Evolutionary conservation across 2,113 vertebrate genomes (phyloP), one percentile per base, ranked within the genome.

Genomic region (Phyllopteryx taeniolatus): DNA sequence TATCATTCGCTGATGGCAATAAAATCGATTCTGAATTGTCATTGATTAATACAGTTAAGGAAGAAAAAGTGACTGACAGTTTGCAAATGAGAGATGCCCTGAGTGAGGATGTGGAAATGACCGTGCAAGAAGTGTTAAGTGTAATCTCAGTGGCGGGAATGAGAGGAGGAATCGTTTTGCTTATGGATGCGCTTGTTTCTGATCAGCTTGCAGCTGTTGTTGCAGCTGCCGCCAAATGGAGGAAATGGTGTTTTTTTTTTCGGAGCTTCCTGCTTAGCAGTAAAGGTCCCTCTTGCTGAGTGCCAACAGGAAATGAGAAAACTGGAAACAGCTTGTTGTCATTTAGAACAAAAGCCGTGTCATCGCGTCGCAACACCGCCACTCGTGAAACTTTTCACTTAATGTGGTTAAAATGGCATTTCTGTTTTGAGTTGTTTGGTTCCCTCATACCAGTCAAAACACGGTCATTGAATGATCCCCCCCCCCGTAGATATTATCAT

Each of bases 171-270:
- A 61, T 42, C 1, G 12, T 66, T 10, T 22, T 76, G 15, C 53
- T 43, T 11, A 8, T 71, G 31, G 42, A 39, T 11, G 47, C 5
- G 14, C 43, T 59, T 47, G 22, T 22, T 54, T 27, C 47, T 8
- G 72, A 66, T 77, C 49, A 60, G 44, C 73, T 49, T 2, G 60
- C 47, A 53, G n/a, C n/a, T 83, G 77, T 82, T 83, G 70, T 78
- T 77, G 43, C 81, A 83, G 77, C 79, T 68, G 80, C 27, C 49
- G 35, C 44, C 60, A 20, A 60, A 54, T 49, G 22, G 54, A 61
- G 80, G 80, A 85, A 76, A 68, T 83, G 49, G 78, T 78, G 77
- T 74, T 27, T 68, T 72, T 77, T 74, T 27, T 68, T 72, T 77
- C 43, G 67, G 10, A 61, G 71, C 66, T 59, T 84, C 77, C 70